Percentiles rank a stretch among this genome's conserved stretches.
These are phyloP conservation scores for Pristionchus pacificus DNA, from an alignment of 1,140 invertebrate genomes.

Conservation along the genomic window DNA sequence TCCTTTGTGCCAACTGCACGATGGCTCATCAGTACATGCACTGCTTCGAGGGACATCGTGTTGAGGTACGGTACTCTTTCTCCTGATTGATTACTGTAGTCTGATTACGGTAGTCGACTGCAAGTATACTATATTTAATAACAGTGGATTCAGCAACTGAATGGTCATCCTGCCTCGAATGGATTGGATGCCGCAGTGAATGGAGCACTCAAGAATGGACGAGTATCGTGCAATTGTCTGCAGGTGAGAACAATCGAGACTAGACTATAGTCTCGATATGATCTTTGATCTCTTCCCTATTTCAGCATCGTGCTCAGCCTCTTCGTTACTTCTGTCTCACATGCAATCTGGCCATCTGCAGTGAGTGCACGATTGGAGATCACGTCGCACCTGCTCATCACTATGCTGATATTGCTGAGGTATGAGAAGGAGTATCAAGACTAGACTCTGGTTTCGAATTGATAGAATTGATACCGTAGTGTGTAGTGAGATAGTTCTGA, in stretches of 20 bases:
- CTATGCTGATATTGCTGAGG: conserved; percentile 73
- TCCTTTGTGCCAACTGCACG: conserved; percentile 89
- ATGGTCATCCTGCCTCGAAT: conserved; percentile 10
- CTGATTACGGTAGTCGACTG: conserved; percentile 10
- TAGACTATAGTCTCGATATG: conserved; percentile 23
- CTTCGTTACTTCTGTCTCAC: conserved; percentile 85
- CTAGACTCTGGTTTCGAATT: background rate
- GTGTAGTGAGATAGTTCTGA: too few relatives aligned
- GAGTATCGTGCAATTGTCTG: conserved; percentile 26
- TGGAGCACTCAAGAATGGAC: background rate
- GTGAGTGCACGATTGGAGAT: conserved; percentile 82
- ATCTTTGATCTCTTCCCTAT: conserved; percentile 64
- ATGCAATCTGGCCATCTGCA: conserved; percentile 83
- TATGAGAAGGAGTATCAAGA: background rate
- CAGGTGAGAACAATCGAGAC: conserved; percentile 44
- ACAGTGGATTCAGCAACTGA: conserved; percentile 25
- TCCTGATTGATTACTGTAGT: conserved; percentile 32
- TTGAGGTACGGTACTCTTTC: conserved; percentile 38
- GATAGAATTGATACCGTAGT: too few relatives aligned
- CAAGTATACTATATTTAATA: background rate
- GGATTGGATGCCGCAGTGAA: conserved; percentile 7
- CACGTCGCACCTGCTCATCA: conserved; percentile 81
- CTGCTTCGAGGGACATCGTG: conserved; percentile 88
- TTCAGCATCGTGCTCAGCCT: conserved; percentile 76
- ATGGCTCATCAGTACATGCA: conserved; percentile 98